Base-by-base conservation (phyloP, 2,888 invertebrate genomes). In the Crossocerus cetratus region DNA sequence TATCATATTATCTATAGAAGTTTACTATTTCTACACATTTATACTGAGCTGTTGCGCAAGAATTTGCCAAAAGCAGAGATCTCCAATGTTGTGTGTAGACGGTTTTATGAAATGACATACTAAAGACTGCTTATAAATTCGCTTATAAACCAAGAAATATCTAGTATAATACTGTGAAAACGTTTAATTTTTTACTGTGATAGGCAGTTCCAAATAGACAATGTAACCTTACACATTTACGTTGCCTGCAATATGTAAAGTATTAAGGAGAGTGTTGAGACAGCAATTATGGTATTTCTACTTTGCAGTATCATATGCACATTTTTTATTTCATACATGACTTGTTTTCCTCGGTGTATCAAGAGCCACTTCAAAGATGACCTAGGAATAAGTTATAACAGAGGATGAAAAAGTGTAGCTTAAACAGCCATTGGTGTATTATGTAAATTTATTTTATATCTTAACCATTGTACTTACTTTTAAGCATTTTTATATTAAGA, bases 381-480 rank as follows among this genome's bases (percentile, higher is more conserved):
- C 8, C 20, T 74, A 44, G 32, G 53, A 56, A 62, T 56, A 21
- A 61, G 58, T 54, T 16, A 20, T 42, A 45, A 61, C 54, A 60
- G 58, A 22, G 18, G 43, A 65, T 45, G 68, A 57, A 64, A 58
- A 55, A 58, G 65, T 65, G 45, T 62, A 74, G 58, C 42, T 45
- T 23, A 68, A 71, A 66, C 23, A 60, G 59, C 45, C 67, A 61
- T 69, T 16, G 22, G 60, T 72, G 61, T 77, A 60, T 65, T 77
- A 63, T 49, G 60, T 63, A 60, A 69, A 82, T 82, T 69, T 74
- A 78, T 75, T 83, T 80, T 76, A 72, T 58, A 60, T 71, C 71
- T 75, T 70, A 78, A 80, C 56, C 23, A 73, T 67, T 74, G 84
- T 83, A 84, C 74, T 84, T 84, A 81, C 76, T 72, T 80, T 67